Evolutionary conservation across 2,113 vertebrate species (phyloP), one percentile per base, ranked within the genome.

Genomic region (Oncorhynchus nerka): DNA sequence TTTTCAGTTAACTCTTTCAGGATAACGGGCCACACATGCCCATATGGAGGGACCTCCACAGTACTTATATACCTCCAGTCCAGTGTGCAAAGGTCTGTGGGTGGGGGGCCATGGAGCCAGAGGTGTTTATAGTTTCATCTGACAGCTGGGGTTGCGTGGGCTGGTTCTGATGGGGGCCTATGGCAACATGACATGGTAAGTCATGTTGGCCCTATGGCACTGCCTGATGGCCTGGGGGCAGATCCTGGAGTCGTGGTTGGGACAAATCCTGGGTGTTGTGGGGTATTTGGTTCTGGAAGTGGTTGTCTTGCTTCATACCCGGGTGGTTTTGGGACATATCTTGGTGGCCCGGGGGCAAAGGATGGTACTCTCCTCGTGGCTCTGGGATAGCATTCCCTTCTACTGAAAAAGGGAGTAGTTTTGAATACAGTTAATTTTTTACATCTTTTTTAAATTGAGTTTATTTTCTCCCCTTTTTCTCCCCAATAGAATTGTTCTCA

Each of bases 361-460:
- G 83, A 61, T 82, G 65, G 19, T 90, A 74, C 5, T 76, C 9
- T 22, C 6, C 81, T 13, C 82, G 75, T 0, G 70, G 4, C 65
- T 88, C 88, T 74, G 90, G 88, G n/a, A 92, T 4, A 3, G 74
- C 78, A 4, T 93, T 92, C 59, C 89, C 92, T 81, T 91, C 89
- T 26, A 89, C 89, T 92, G 85, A 57, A 69, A n/a, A 74, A 0
- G 34, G 70, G 28, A 48, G 9, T 45, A 11, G 39, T 45, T 45
- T 45, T 45, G 9, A 32, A 16, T 22, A 6, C 26, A 39, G 2
- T 26, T 12, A 0, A 20, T n/a, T 39, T 68, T 68, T 34, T 7
- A 34, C 6, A 34, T 34, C 1, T 34, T 34, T 34, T 7, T 34
- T 11, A 0, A 2, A 34, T 34, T 51, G 0, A 0, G 11, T 15